Evolutionary conservation across 2,888 invertebrate genomes (phyloP), one percentile per base, ranked within the genome.

Genomic region (Nomada goodeniana): DNA sequence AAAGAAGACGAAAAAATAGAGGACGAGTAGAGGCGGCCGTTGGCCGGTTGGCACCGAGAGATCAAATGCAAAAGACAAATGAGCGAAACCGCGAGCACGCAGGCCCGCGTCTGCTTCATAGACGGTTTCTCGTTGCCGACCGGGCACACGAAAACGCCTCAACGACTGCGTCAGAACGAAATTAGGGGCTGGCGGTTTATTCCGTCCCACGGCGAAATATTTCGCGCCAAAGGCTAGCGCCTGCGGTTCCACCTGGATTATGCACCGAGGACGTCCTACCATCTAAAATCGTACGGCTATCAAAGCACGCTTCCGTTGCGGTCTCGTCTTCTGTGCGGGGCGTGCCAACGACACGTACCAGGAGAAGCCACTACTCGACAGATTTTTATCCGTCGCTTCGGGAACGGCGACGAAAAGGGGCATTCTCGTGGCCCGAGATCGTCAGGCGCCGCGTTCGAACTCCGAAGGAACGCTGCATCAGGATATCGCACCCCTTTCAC

Each of bases 231-330:
- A 81, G 80, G 61, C 73, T 83, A 61, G 55, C 74, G 70, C 65
- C 76, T 67, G 84, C 74, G 87, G 85, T 86, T 87, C 86, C 80
- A 85, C 79, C 71, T 83, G 89, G 86, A 91, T 91, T 91, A 90
- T 89, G 87, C 86, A 86, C 74, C 61, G 84, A 78, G 80, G 86
- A 89, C 88, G 88, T 83, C 86, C 87, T 88, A 80, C 86, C 81
- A 69, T 84, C 88, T 90, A 90, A 91, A 91, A 90, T 89, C 84
- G 90, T 87, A 89, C 82, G 83, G 80, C 89, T 88, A 90, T 91
- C 89, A 91, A 89, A 89, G 85, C 84, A 86, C 85, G 82, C 65
- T 82, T 79, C 23, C 42, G 20, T 23, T 23, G 47, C n/a, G n/a
- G 61, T 20, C 20, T 44, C 61, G 61, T 20, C 53, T 10, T n/a